phyloP scores from a whole-genome alignment of 2,113 vertebrate genomes.

The Dendropsophus ebraccatus region DNA sequence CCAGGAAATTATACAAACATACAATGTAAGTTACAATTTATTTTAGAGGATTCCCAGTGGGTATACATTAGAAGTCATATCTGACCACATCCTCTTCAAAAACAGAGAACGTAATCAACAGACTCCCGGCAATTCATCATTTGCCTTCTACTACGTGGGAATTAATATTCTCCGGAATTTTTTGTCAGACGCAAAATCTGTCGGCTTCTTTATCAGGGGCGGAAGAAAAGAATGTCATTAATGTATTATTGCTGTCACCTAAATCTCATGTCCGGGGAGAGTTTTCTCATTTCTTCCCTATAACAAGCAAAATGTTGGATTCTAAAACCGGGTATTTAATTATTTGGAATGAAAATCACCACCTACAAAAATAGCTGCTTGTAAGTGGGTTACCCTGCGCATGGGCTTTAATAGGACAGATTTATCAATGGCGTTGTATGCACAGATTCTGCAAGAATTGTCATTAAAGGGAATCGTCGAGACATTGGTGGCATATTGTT shows the following conservation, averaged over 20 bases:
- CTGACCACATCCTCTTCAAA: conserved; percentile 9
- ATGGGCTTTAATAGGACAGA: background rate
- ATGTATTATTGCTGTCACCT: background rate
- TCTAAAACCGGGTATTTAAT: background rate
- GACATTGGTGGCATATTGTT: background rate
- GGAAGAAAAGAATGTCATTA: background rate
- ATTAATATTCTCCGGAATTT: background rate
- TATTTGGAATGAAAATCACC: background rate
- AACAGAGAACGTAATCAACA: background rate
- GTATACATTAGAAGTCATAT: conserved; percentile 10
- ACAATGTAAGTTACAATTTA: background rate
- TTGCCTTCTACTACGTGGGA: background rate
- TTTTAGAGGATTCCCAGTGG: conserved; percentile 2
- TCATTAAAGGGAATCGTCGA: background rate
- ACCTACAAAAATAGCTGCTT: background rate
- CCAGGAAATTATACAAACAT: conserved; percentile 22
- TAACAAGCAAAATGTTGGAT: background rate
- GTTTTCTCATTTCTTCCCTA: background rate
- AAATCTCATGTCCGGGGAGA: background rate
- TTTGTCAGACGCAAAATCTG: background rate
- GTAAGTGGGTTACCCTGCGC: background rate
- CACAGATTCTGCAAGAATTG: background rate
- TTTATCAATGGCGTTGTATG: background rate
- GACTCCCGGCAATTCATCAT: background rate
- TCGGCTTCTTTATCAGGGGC: background rate